Base-by-base conservation (phyloP, 1,140 invertebrate genomes). In the Centruroides sculpturatus region DNA sequence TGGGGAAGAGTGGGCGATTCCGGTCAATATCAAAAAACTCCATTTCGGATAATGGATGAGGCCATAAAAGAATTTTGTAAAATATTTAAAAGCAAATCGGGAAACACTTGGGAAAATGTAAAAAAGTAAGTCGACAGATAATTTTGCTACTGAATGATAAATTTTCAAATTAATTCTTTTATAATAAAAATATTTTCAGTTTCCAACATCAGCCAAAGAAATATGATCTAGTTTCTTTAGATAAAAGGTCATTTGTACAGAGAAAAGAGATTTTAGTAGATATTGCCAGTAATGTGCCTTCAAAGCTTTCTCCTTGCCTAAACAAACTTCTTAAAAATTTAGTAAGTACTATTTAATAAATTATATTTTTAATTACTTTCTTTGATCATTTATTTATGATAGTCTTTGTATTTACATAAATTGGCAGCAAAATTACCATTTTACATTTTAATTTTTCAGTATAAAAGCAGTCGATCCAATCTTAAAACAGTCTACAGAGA, bases 1-100 rank as follows among this genome's bases (percentile, higher is more conserved):
- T 80, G 78, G 78, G 79, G 79, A n/a, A 63, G 77, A 48, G 76
- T 80, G 59, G 79, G 78, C 9, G 71, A 74, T 49, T 66, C 57
- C 5, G 77, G 78, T 11, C 73, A 77, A 63, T 75, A 69, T 63
- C 78, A 79, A 67, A 76, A 78, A 60, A 79, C 77, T n/a, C 77
- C 77, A 48, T 79, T 73, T 67, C 67, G 66, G 12, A 72, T 66
- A 9, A 58, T 71, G 41, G 70, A 73, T 46, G 76, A 78, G 47
- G 77, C 74, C 36, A 69, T 71, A 6, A 74, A 77, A 65, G 78
- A 80, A 67, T 81, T 80, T 67, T 69, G 69, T 52, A 78, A 77
- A 69, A 72, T 80, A 56, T 80, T 79, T 66, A 72, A 71, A 59
- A 68, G 73, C 11, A 81, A 80, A 70, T 74, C 75, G 50, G 77